Evolutionary conservation across 2,888 invertebrate genomes (phyloP).

Genomic region (Stegana nigrithorax): DNA sequence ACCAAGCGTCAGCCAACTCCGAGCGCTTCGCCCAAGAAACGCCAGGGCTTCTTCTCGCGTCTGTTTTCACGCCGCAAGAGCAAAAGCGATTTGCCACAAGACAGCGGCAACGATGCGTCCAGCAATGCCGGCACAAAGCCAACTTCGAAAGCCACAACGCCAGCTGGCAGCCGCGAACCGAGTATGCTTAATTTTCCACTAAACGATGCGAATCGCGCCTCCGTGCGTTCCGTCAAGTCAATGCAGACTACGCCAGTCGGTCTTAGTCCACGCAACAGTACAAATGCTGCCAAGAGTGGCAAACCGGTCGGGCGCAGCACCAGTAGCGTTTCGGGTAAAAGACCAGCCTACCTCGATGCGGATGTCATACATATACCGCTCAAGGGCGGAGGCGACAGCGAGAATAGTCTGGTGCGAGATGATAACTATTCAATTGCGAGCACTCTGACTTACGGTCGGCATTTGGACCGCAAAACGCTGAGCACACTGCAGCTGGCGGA

Average conservation of each 20-base stretch:
- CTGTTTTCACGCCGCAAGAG: conserved; percentile 72
- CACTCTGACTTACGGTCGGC: conserved; percentile 64
- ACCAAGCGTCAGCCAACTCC: conserved; percentile 70
- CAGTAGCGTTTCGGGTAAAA: conserved; percentile 73
- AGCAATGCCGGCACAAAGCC: conserved; percentile 17
- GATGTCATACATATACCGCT: conserved; percentile 77
- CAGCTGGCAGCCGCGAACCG: conserved; percentile 61
- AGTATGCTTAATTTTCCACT: conserved; percentile 62
- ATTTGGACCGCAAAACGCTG: conserved; percentile 66
- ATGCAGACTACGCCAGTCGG: conserved; percentile 64
- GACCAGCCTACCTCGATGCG: conserved; percentile 71
- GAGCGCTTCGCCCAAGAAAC: conserved; percentile 72
- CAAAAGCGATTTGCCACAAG: conserved; percentile 67
- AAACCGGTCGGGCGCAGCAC: conserved; percentile 73
- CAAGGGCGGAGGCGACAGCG: conserved; percentile 72
- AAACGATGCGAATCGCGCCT: conserved; percentile 62
- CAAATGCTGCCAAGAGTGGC: conserved; percentile 35
- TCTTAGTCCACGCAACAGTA: conserved; percentile 57
- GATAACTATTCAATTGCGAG: conserved; percentile 66
- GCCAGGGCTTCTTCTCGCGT: conserved; percentile 75
- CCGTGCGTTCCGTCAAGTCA: conserved; percentile 58
- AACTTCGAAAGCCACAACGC: conserved; percentile 52
- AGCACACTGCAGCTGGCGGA: conserved; percentile 69
- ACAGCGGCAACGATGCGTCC: neutral
- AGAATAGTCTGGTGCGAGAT: conserved; percentile 70